A percentile compares a stretch with the other conserved stretches of the same genome.
phyloP scores from a whole-genome alignment of 2,888 invertebrate genomes.

The Liodrosophila aerea region DNA sequence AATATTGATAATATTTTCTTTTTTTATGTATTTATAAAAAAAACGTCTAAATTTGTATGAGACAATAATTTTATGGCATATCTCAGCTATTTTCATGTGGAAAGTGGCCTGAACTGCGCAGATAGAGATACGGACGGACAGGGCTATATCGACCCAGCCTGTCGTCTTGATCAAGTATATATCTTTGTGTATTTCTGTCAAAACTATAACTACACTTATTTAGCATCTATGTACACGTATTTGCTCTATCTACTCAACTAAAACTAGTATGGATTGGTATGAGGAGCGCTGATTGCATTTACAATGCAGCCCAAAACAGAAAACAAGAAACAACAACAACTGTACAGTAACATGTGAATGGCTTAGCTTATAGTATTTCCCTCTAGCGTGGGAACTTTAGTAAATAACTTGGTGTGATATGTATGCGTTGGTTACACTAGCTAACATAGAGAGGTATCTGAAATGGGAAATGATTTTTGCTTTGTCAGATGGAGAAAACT shows the following conservation, averaged over 20 bases:
- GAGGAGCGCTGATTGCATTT: slow-evolving; percentile 57
- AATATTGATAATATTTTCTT: too few relatives aligned
- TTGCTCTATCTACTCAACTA: slow-evolving; percentile 1
- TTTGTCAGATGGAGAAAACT: slow-evolving; percentile 3
- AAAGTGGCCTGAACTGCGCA: too few relatives aligned
- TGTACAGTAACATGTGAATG: slow-evolving; percentile 24
- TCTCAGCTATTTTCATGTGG: too few relatives aligned
- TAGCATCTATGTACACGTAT: slow-evolving; percentile 3
- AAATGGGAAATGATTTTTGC: slow-evolving; percentile 8
- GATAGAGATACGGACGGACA: too few relatives aligned
- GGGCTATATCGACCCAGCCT: too few relatives aligned
- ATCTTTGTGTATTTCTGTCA: too few relatives aligned
- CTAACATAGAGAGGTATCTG: background rate
- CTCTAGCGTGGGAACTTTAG: slow-evolving; percentile 53
- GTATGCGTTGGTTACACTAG: slow-evolving; percentile 23
- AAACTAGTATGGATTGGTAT: slow-evolving; percentile 36
- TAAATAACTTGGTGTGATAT: slow-evolving; percentile 11
- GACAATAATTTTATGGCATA: too few relatives aligned
- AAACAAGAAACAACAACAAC: slow-evolving; percentile 22
- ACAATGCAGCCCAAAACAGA: slow-evolving; percentile 46
- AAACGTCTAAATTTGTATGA: too few relatives aligned
- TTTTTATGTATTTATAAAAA: too few relatives aligned
- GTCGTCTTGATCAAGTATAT: too few relatives aligned
- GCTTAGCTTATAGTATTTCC: slow-evolving; percentile 26
- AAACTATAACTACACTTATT: slow-evolving; percentile 2